Evolutionary conservation across 2,113 vertebrate species (phyloP).

Genomic region (Axis porcinus): DNA sequence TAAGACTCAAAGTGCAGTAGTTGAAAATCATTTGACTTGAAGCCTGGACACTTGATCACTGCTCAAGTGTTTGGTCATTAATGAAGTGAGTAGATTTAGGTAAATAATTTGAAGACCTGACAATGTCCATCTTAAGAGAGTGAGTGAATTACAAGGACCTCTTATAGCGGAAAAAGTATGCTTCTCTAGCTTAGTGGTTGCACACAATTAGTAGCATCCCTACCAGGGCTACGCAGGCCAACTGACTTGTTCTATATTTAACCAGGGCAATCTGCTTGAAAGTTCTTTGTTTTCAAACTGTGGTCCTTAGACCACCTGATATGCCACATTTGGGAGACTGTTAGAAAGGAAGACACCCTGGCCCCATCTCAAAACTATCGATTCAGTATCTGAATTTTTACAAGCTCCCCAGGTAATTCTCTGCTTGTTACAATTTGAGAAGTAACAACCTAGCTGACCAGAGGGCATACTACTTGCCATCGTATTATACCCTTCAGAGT

Average conservation of each 20-base stretch:
- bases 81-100: background rate
- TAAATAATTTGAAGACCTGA: background rate
- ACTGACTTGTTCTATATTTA: background rate
- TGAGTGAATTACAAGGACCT: accelerated
- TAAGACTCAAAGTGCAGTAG: background rate
- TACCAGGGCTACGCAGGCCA: accelerated
- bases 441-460: background rate
- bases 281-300: background rate
- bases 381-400: background rate
- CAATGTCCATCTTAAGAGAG: background rate
- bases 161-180: accelerated
- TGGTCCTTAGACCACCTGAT: background rate
- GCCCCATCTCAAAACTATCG: too few species aligned
- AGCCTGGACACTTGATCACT: background rate
- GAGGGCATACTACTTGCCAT: too few species aligned
- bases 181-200: background rate
- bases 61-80: background rate
- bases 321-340: background rate
- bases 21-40: background rate
- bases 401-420: background rate
- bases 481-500: accelerated
- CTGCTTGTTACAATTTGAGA: background rate
- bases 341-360: background rate
- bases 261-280: background rate
- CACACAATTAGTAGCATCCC: background rate